A percentile compares a stretch with the other conserved stretches of the same genome.
Conservation (phyloP, 1,140 invertebrate species). For the Zaprionus davidi region DNA sequence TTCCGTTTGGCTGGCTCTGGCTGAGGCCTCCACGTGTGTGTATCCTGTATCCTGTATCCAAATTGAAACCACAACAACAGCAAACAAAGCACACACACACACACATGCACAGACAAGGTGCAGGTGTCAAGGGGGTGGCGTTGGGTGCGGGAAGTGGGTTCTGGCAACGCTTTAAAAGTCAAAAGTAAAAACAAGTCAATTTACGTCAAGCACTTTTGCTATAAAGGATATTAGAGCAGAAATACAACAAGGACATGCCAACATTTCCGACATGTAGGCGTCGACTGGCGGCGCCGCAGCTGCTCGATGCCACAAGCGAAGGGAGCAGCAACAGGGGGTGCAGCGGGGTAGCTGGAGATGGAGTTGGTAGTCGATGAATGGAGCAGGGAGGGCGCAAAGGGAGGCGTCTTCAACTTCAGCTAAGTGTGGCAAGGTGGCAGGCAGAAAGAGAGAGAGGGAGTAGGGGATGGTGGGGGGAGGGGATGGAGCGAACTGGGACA, state of each 20-base stretch:
- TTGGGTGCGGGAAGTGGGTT: not conserved
- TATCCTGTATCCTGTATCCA: constrained; percentile 61
- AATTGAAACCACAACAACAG: constrained; percentile 81
- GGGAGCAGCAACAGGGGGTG: not conserved
- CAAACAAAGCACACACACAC: constrained; percentile 52
- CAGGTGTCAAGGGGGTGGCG: not conserved
- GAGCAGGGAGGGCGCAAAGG: not conserved
- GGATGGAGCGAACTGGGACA: not conserved
- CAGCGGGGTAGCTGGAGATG: not conserved
- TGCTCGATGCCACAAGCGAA: constrained; percentile 31
- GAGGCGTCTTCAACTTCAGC: constrained; percentile 4
- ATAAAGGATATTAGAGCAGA: constrained; percentile 83
- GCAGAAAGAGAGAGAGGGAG: not conserved
- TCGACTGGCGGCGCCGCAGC: constrained; percentile 74
- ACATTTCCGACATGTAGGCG: constrained; percentile 83
- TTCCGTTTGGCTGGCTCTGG: constrained; percentile 50
- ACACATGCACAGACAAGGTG: not conserved
- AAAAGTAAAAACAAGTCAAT: constrained; percentile 83
- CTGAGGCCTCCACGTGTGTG: constrained; percentile 25
- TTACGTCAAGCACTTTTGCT: constrained; percentile 83
- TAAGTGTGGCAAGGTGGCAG: constrained; percentile 1
- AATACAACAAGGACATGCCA: constrained; percentile 83
- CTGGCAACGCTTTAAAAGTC: constrained; percentile 73
- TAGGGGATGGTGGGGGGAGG: not conserved
- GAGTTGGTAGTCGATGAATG: not conserved